Base-by-base conservation (phyloP, 2,113 vertebrate species). In the Colistium nudipinnis region DNA sequence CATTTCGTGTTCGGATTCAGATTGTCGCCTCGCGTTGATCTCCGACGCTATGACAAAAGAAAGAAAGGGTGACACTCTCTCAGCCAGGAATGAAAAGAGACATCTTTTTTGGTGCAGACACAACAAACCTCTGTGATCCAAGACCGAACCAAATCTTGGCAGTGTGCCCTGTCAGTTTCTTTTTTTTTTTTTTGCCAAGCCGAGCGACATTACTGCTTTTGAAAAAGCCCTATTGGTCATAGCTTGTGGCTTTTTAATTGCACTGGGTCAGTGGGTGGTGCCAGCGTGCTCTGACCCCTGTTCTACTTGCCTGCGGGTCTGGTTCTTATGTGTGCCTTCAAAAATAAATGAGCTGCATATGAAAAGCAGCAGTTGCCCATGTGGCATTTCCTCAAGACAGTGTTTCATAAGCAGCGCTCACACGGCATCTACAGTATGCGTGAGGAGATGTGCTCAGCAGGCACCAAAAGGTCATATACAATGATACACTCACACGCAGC, bases 341-440 rank as follows among this genome's bases (percentile, higher is more conserved):
- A 45, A 41, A 56, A 28, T 43, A 4, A 55, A 35, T n/a, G 24
- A 62, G 17, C 12, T 48, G 33, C 13, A 24, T n/a, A 11, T 31
- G 19, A 52, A 31, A 44, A 67, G 62, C 24, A 49, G 30, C 19
- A 51, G 24, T 44, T 62, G 31, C 48, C 24, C 36, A 1, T 22
- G n/a, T 45, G 7, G n/a, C n/a, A n/a, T n/a, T n/a, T n/a, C n/a
- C n/a, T n/a, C n/a, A n/a, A n/a, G n/a, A n/a, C n/a, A n/a, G n/a
- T n/a, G n/a, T n/a, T n/a, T n/a, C n/a, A n/a, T n/a, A n/a, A n/a
- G n/a, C n/a, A n/a, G n/a, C n/a, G n/a, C n/a, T n/a, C n/a, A n/a
- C n/a, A n/a, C n/a, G n/a, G n/a, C n/a, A n/a, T n/a, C n/a, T n/a
- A n/a, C n/a, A n/a, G n/a, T n/a, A n/a, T n/a, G n/a, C n/a, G n/a